Conservation (phyloP, 1,140 invertebrate species). For the Belonocnema kinseyi region DNA sequence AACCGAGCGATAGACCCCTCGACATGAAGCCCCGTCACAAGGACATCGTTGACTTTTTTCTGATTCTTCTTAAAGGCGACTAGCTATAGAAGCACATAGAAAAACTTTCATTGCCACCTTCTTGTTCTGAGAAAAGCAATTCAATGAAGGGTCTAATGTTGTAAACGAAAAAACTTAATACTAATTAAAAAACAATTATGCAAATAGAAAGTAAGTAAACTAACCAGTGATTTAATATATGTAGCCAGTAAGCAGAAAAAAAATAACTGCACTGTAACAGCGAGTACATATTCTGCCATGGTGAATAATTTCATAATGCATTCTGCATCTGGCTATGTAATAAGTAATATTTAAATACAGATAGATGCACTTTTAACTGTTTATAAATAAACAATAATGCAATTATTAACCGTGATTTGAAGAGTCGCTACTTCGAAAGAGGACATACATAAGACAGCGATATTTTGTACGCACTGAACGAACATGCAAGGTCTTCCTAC, state of each 20-base stretch:
- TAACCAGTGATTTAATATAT: not conserved
- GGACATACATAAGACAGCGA: not conserved
- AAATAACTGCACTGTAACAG: not conserved
- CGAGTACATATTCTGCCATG: not conserved
- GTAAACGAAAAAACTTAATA: not conserved
- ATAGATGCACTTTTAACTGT: no score
- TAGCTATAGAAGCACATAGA: no score
- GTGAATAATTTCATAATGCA: not conserved
- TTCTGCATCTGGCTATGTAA: not conserved
- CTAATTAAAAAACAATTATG: not conserved
- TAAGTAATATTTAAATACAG: no score
- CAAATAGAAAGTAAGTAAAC: not conserved
- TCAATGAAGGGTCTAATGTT: no score
- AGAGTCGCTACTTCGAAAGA: constrained; percentile 11
- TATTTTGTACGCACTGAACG: constrained; percentile 15
- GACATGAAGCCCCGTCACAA: no score
- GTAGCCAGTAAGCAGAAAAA: constrained; percentile 6
- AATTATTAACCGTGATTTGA: not conserved
- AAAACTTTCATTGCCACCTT: no score
- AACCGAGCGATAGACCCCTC: no score
- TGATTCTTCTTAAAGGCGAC: no score
- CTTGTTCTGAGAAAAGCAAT: no score
- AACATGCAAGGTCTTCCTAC: constrained; percentile 8
- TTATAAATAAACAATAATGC: no score
- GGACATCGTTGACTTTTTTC: no score